Conservation (phyloP, 1,140 invertebrate genomes). For the Oedothorax gibbosus region DNA sequence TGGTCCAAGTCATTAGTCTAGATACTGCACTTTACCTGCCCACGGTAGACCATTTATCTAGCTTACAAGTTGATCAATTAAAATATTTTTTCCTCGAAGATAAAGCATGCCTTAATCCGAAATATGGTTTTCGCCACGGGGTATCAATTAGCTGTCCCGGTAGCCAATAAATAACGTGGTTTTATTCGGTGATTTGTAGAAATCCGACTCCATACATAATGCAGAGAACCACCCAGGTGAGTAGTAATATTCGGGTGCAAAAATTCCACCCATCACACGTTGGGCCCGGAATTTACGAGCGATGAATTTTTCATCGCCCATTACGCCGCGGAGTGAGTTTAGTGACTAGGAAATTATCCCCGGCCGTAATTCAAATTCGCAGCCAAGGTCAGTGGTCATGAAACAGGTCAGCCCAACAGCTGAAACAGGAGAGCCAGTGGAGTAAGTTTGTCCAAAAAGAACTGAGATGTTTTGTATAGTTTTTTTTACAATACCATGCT, state of each 20-base stretch:
- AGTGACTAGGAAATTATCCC: constrained; percentile 29
- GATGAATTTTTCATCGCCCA: constrained; percentile 50
- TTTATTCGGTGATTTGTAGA: constrained; percentile 18
- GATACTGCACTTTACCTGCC: too few relatives aligned
- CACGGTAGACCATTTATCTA: neutral
- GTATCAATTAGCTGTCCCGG: neutral
- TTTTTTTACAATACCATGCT: too few relatives aligned
- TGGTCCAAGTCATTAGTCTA: too few relatives aligned
- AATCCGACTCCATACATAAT: neutral
- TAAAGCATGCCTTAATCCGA: neutral
- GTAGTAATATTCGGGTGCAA: neutral
- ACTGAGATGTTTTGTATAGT: neutral
- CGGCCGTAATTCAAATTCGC: constrained; percentile 31
- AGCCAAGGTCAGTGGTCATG: neutral
- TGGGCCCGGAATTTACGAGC: constrained; percentile 2
- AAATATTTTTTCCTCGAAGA: neutral
- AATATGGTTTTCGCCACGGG: neutral
- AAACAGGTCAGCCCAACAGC: neutral
- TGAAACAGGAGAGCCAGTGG: neutral
- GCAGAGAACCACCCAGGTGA: constrained; percentile 25
- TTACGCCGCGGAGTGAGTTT: constrained; percentile 36
- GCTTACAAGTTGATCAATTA: neutral
- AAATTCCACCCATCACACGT: constrained; percentile 20
- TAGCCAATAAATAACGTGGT: constrained; percentile 10
- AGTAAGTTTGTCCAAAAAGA: neutral